Conservation (phyloP, 2,797 vertebrate genomes). For the Otus scops region DNA sequence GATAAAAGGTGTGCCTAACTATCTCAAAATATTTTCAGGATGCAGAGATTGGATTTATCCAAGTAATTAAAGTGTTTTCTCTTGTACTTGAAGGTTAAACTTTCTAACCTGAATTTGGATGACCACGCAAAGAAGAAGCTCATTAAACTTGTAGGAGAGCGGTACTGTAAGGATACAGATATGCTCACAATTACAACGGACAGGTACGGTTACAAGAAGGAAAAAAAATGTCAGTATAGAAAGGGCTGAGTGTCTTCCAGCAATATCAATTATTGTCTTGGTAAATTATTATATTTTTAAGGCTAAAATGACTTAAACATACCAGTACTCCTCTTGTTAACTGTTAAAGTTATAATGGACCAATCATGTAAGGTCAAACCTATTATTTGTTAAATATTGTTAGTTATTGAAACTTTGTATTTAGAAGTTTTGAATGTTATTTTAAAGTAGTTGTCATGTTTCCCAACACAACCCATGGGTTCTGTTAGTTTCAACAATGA, state of each 20-base stretch:
- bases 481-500: not conserved
- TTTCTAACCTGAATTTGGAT: slow-evolving; percentile 91
- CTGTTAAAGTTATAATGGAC: not conserved
- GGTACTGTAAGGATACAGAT: slow-evolving; percentile 85
- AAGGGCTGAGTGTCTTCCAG: not conserved
- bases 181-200: slow-evolving; percentile 86
- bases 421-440: not conserved
- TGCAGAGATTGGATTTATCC: not conserved
- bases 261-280: not conserved
- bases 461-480: not conserved
- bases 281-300: not conserved
- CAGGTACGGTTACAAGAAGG: slow-evolving; percentile 75
- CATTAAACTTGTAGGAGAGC: slow-evolving; percentile 85
- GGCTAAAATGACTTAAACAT: not conserved
- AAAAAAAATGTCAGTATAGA: not conserved
- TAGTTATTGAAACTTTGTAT: not conserved
- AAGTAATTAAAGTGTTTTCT: not conserved
- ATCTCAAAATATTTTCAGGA: not conserved
- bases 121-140: slow-evolving; percentile 92
- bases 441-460: not conserved
- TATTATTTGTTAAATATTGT: not conserved
- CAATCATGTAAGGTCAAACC: not conserved
- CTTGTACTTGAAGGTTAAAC: slow-evolving; percentile 82
- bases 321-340: not conserved
- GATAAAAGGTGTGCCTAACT: not conserved